Base-by-base conservation (phyloP, 2,888 invertebrate genomes). In the Caenorhabditis panamensis region DNA sequence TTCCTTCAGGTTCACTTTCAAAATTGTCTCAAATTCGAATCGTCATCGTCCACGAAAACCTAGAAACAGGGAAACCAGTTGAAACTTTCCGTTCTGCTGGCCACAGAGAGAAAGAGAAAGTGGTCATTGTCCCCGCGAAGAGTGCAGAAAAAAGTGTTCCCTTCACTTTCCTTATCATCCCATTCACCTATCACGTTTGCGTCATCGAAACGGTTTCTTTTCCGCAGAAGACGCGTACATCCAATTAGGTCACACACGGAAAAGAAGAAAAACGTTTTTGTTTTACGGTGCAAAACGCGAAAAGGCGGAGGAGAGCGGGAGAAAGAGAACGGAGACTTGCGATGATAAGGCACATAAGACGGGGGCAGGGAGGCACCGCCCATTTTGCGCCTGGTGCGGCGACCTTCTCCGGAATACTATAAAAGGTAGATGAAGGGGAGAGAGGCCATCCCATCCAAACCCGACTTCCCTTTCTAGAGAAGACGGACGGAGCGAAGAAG, bases 341-440 rank as follows among this genome's bases (percentile, higher is more conserved):
- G 66, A 73, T 73, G 73, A 73, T 73, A 73, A 73, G 51, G 56
- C 62, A 44, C 53, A 71, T 59, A 62, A 62, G 71, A 71, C 56
- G 71, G 71, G 71, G 62, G 20, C 53, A 41, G 28, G 53, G 26
- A 61, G 56, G 58, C 72, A n/a, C 73, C 73, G 66, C 73, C 73
- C 73, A 64, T 73, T 51, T 64, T 58, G 73, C 73, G 73, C 73
- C 73, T 73, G 73, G 73, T 53, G 73, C 73, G 64, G 63, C 59
- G 73, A 73, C 73, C 73, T 73, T 73, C 73, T 73, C 73, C 73
- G 73, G 73, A 73, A 66, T n/a, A 64, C 51, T 73, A 73, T 73
- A 63, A 66, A 73, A 73, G 49, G 24, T n/a, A n/a, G 54, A 28
- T 6, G 54, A n/a, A 11, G 54, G 28, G 26, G 54, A 28, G 28